Evolutionary conservation across 2,888 invertebrate species (phyloP), one percentile per base, ranked within the genome.

Genomic region (Blastobasis adustella): DNA sequence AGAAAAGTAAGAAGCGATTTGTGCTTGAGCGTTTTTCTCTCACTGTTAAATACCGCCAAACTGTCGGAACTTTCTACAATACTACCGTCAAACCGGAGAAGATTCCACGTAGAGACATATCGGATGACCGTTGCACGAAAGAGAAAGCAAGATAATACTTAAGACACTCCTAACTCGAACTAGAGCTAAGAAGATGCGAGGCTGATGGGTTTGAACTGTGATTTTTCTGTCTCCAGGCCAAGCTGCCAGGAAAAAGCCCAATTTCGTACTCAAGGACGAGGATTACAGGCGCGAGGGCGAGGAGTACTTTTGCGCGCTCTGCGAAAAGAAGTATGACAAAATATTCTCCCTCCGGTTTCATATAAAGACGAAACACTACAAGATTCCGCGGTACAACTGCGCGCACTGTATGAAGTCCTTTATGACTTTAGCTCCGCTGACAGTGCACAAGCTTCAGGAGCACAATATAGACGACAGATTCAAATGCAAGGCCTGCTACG

Each of bases 401-500:
- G 56, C 68, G 0, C 61, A 69, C 10, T 83, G 83, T 54, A 51
- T 55, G 0, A 66, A 71, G 41, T 63, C 60, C 5, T 81, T 82
- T 57, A 74, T 76, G 74, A 81, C 81, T 0, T 60, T 65, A 0
- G 73, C 80, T 0, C 76, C 75, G 0, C 60, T 76, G 1, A 75
- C 75, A 0, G 54, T 71, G 0, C 86, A 86, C 60, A 84, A 84
- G 43, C 55, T 81, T 0, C 65, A 78, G 39, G 70, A 56, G 0
- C 86, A 86, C 44, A 63, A 72, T 4, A 60, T 85, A 0, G 86
- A 86, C 45, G 80, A 83, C 0, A 62, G 85, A 4, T 68, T 72
- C 53, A 71, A 78, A 4, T 87, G 86, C 47, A 76, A 79, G 51
- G 87, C 86, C 0, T 86, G 86, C 59, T 77, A 76, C 9, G 71